Evolutionary conservation across 2,113 vertebrate species (phyloP).

Genomic region (Mellivora capensis): DNA sequence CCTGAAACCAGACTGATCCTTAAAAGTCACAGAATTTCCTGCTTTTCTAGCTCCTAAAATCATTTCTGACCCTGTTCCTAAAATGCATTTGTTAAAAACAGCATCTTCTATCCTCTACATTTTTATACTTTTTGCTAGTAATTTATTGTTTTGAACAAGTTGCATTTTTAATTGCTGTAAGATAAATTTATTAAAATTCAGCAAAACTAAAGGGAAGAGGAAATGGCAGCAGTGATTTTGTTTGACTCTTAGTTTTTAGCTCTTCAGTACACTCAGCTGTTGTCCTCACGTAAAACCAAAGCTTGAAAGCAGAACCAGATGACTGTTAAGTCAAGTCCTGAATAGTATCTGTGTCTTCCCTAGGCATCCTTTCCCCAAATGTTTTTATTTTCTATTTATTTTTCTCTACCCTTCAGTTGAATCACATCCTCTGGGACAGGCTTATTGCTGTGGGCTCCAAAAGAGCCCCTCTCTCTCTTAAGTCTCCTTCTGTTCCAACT

Average conservation of each 20-base stretch:
- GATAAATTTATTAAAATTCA: constrained; percentile 9
- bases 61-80: constrained; percentile 1
- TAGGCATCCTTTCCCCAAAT: not conserved
- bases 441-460: not conserved
- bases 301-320: not conserved
- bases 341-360: not conserved
- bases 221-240: not conserved
- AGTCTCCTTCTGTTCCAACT: not conserved
- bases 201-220: not conserved
- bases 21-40: not conserved
- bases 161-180: constrained; percentile 11
- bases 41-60: constrained; percentile 19
- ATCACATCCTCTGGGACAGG: not conserved
- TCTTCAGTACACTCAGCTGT: not conserved
- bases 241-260: not conserved
- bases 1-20: not conserved
- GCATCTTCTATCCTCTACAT: not conserved
- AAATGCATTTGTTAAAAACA: not conserved
- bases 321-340: constrained; percentile 1
- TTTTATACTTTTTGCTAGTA: not conserved
- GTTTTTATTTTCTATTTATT: not conserved
- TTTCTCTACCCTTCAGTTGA: not conserved
- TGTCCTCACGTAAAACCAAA: constrained; percentile 21
- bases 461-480: not conserved
- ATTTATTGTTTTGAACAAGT: constrained; percentile 21